phyloP scores from a whole-genome alignment of 2,113 vertebrate genomes.

The Crotalus horridus region DNA sequence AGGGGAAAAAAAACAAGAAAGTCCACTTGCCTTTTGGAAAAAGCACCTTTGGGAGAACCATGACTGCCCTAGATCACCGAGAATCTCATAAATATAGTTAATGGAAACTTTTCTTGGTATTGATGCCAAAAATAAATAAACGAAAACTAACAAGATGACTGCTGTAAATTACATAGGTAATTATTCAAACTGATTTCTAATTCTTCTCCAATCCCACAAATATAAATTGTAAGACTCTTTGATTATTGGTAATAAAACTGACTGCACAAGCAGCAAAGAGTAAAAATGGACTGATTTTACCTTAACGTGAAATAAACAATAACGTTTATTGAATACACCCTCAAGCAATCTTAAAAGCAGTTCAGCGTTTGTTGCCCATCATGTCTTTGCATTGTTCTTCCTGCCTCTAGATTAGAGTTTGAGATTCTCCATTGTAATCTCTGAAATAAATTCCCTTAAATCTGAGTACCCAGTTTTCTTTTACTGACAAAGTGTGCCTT shows the following conservation, averaged over 20 bases:
- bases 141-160: too few species aligned
- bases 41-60: too few species aligned
- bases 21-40: too few species aligned
- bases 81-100: too few species aligned
- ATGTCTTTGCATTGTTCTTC: not conserved
- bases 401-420: slow-evolving; percentile 8
- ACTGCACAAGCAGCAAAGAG: not conserved
- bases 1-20: too few species aligned
- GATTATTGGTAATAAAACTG: not conserved
- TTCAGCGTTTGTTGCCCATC: slow-evolving; percentile 11
- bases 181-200: too few species aligned
- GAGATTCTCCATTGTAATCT: slow-evolving; percentile 19
- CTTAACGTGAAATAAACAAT: slow-evolving; percentile 24
- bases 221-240: too few species aligned
- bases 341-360: not conserved
- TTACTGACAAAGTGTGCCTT: slow-evolving; percentile 3
- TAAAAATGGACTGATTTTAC: not conserved
- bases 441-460: slow-evolving; percentile 15
- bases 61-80: too few species aligned
- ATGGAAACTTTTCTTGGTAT: too few species aligned
- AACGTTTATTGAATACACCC: not conserved
- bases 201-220: too few species aligned
- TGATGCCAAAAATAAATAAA: too few species aligned
- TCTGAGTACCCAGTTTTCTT: slow-evolving; percentile 4
- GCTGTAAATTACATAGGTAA: too few species aligned